phyloP scores from a whole-genome alignment of 2,113 vertebrate genomes.

The Xiphorhynchus elegans region DNA sequence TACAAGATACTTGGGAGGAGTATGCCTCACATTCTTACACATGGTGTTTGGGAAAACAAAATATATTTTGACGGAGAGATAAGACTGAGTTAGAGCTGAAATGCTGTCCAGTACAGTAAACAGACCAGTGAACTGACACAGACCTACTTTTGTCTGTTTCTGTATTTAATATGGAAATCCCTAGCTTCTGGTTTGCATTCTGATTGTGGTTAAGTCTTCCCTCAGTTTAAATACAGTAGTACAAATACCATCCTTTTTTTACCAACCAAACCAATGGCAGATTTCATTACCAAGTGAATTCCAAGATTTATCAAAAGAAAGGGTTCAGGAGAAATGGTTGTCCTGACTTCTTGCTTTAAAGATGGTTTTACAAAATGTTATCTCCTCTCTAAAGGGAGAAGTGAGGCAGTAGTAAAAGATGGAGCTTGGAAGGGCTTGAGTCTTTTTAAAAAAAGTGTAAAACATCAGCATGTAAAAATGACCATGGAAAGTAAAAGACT shows the following conservation, averaged over 20 bases:
- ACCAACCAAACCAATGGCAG: neutral
- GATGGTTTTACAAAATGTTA: neutral
- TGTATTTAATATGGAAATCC: neutral
- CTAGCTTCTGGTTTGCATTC: neutral
- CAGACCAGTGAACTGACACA: neutral
- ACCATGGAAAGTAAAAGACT: conserved; percentile 37
- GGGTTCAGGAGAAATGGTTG: neutral
- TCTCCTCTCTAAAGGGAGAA: neutral
- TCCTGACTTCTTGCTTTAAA: neutral
- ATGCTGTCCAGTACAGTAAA: neutral
- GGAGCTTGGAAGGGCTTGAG: neutral
- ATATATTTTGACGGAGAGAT: neutral
- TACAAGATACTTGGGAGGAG: neutral
- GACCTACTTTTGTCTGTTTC: neutral
- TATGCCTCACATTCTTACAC: neutral
- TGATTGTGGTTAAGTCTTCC: neutral
- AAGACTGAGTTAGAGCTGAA: neutral
- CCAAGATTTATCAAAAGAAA: neutral
- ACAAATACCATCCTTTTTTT: neutral
- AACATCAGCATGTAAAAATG: neutral
- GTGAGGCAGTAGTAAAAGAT: neutral
- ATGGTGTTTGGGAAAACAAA: neutral
- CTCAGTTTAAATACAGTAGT: neutral
- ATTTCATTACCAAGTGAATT: neutral
- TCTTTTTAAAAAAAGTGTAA: conserved; percentile 7